A percentile compares a stretch with the other conserved stretches of the same genome.
Conservation (phyloP, 2,113 vertebrate genomes). For the Tachycineta bicolor region DNA sequence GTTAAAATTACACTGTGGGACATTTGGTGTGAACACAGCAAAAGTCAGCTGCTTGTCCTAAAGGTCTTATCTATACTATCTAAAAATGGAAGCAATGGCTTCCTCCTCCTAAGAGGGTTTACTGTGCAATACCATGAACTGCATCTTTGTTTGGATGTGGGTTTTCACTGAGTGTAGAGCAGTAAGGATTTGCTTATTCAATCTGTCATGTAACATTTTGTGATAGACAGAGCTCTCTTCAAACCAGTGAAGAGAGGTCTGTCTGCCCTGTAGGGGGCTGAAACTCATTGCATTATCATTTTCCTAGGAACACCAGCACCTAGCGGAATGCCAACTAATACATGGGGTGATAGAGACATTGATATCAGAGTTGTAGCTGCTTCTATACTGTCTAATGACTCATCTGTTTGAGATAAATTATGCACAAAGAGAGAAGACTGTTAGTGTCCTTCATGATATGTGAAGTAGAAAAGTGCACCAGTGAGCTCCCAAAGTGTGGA, state of each 20-base stretch:
- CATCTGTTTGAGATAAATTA: neutral
- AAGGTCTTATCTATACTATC: fast-evolving
- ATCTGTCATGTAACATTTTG: neutral
- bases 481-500: neutral
- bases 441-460: neutral
- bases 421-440: neutral
- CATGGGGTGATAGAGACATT: neutral
- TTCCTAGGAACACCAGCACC: neutral
- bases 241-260: neutral
- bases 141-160: neutral
- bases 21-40: neutral
- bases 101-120: neutral
- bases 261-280: neutral
- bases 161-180: neutral
- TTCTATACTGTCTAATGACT: neutral
- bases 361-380: neutral
- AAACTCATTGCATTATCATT: neutral
- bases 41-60: neutral
- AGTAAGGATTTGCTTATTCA: neutral
- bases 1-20: neutral
- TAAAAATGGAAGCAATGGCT: neutral
- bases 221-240: neutral
- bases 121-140: neutral
- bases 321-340: neutral
- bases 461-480: neutral